Evolutionary conservation across 2,797 vertebrate species (phyloP), one percentile per base, ranked within the genome.

Genomic region (Fundulus diaphanus): DNA sequence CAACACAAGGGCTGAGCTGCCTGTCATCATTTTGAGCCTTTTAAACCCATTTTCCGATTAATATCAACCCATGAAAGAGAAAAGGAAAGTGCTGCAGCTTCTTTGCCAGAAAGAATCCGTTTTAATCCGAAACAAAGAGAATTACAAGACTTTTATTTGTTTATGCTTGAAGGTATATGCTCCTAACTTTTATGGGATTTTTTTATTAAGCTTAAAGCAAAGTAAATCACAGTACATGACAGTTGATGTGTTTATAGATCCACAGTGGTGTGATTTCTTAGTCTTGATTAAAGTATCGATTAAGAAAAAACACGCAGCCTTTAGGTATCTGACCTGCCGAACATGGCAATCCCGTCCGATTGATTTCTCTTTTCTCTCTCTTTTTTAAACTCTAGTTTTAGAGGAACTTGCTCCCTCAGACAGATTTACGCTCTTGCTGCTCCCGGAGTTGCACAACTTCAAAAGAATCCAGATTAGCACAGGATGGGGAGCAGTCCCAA

Each of bases 401-500:
- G 63, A 29, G 40, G 63, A 35, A 46, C 54, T 56, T 70, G 68
- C 76, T 73, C 61, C 72, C 80, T 68, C 72, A 68, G 76, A 71
- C 78, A 20, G 69, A 76, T 59, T 74, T 33, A 68, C 76, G 18
- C 54, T 70, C 68, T 66, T 7, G 40, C 46, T 16, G 15, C 48
- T 72, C 51, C 78, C 33, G 49, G 27, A 73, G 82, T 78, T 74
- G 27, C 61, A 78, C 15, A 46, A 77, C 87, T 86, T 90, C 79
- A 89, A 81, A 81, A 88, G 85, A 82, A 57, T 69, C 68, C 42
- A 76, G 85, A 85, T 84, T 57, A 79, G 56, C 70, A 48, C 15
- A 13, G 72, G 89, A 70, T 29, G 22, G 70, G 73, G 68, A 24
- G 73, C 67, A 61, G 71, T 33, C 70, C 80, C 12, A 76, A 63